Percentiles rank a stretch among this genome's conserved stretches.
phyloP scores from a whole-genome alignment of 2,113 vertebrate genomes.

The Siniperca knerii region DNA sequence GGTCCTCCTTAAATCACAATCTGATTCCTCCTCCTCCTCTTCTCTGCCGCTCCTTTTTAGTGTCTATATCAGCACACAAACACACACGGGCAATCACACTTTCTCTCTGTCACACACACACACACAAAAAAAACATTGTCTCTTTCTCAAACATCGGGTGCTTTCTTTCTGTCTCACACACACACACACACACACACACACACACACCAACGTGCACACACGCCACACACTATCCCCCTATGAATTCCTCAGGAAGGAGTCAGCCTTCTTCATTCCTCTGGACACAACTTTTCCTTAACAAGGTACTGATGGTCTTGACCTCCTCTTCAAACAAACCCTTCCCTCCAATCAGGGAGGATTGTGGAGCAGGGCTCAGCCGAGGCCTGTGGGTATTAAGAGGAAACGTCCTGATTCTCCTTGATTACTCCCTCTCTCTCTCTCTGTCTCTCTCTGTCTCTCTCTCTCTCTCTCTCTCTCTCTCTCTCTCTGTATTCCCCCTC shows the following conservation, averaged over 20 bases:
- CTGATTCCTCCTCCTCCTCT: slow-evolving; percentile 49
- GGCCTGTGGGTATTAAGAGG: slow-evolving; percentile 82
- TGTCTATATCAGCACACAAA: slow-evolving; percentile 39
- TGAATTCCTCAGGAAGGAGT: slow-evolving; percentile 80
- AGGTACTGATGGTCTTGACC: slow-evolving; percentile 81
- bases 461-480: slow-evolving; percentile 46
- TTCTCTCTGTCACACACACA: not conserved
- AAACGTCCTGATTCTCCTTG: slow-evolving; percentile 81
- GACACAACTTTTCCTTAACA: slow-evolving; percentile 76
- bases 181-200: slow-evolving; percentile 26
- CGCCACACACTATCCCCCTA: slow-evolving; percentile 49
- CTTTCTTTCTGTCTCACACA: slow-evolving; percentile 25
- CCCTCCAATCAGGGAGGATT: slow-evolving; percentile 83
- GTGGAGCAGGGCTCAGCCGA: slow-evolving; percentile 74
- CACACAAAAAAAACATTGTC: slow-evolving; percentile 10
- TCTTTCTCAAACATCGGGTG: slow-evolving; percentile 15
- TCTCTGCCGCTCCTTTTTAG: slow-evolving; percentile 53
- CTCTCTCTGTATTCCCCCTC: slow-evolving; percentile 26
- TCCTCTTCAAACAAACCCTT: slow-evolving; percentile 84
- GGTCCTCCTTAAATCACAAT: slow-evolving; percentile 70
- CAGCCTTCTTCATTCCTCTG: slow-evolving; percentile 75
- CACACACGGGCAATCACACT: slow-evolving; percentile 6
- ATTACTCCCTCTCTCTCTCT: slow-evolving; percentile 67
- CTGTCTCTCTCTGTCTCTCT: slow-evolving; percentile 36
- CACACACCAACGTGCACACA: not conserved